These are phyloP conservation scores for Ctena decussata DNA, from an alignment of 2,888 invertebrate species.

Conservation along the genomic window DNA sequence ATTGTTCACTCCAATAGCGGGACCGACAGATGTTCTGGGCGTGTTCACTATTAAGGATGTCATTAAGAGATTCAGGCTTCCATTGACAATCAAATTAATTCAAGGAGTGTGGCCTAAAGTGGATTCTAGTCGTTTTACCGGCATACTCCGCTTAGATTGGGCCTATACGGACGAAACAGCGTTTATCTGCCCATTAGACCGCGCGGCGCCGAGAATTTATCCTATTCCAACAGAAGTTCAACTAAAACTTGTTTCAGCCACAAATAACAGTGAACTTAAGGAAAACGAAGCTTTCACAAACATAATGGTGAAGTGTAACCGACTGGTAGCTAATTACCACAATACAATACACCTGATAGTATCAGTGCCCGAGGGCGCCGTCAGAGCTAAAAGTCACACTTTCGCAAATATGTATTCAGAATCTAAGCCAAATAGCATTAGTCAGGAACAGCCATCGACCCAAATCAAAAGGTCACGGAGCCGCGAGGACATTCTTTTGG, in stretches of 20 bases:
- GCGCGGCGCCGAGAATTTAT: conserved; percentile 89
- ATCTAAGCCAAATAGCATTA: conserved; percentile 23
- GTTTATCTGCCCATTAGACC: conserved; percentile 83
- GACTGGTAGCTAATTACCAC: conserved; percentile 84
- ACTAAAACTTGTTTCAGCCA: conserved; percentile 90
- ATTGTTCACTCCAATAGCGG: conserved; percentile 96
- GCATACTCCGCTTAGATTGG: conserved; percentile 83
- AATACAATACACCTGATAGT: conserved; percentile 85
- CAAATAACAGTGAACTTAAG: conserved; percentile 88
- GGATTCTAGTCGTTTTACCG: conserved; percentile 81
- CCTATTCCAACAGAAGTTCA: conserved; percentile 95
- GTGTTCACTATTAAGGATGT: conserved; percentile 97
- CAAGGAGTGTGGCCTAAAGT: conserved; percentile 94
- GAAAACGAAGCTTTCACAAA: conserved; percentile 72
- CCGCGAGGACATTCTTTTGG: conserved; percentile 92
- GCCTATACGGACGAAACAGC: conserved; percentile 85
- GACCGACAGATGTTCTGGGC: conserved; percentile 97
- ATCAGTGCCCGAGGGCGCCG: conserved; percentile 78
- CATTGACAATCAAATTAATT: conserved; percentile 96
- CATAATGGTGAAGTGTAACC: conserved; percentile 77
- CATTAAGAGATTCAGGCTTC: conserved; percentile 94
- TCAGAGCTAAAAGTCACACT: conserved; percentile 70
- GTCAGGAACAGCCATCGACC: conserved; percentile 8
- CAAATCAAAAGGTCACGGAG: conserved; percentile 74
- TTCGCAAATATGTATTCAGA: conserved; percentile 75